Percentiles rank a stretch among this genome's conserved stretches.
phyloP scores from a whole-genome alignment of 2,888 invertebrate genomes.

The Melieria picta region DNA sequence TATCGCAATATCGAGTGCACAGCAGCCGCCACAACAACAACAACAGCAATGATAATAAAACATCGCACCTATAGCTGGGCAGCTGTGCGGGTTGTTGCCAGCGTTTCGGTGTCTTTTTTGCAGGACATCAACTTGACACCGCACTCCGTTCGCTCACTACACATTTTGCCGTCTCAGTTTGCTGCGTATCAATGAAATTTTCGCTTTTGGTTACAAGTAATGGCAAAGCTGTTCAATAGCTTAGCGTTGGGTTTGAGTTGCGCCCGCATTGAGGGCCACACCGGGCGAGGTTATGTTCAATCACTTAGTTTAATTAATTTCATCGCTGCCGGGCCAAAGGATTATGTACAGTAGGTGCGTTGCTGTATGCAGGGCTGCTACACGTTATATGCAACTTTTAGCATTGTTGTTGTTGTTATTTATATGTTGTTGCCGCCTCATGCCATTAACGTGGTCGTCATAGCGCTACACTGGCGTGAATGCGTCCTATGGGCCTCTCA shows the following conservation, averaged over 20 bases:
- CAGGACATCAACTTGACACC: too few relatives aligned
- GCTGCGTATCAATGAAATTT: constrained; percentile 16
- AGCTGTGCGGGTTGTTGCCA: too few relatives aligned
- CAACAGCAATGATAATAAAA: too few relatives aligned
- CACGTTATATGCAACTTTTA: background rate
- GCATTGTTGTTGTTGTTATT: background rate
- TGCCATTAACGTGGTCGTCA: too few relatives aligned
- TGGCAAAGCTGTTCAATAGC: background rate
- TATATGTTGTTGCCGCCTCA: too few relatives aligned
- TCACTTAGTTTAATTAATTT: constrained; percentile 41
- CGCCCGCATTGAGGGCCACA: background rate
- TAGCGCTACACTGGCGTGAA: too few relatives aligned
- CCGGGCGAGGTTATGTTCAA: constrained; percentile 17
- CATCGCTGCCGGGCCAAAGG: constrained; percentile 28
- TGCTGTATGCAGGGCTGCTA: background rate
- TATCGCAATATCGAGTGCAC: too few relatives aligned
- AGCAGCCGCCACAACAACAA: too few relatives aligned
- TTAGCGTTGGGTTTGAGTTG: background rate
- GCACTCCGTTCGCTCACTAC: too few relatives aligned
- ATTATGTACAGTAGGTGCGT: background rate
- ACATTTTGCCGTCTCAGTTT: constrained; percentile 38
- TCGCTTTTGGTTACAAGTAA: constrained; percentile 2
- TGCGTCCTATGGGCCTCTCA: too few relatives aligned
- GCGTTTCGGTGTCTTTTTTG: too few relatives aligned
- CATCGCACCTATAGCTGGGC: too few relatives aligned